Percentiles rank a stretch among this genome's conserved stretches.
Evolutionary conservation across 2,888 invertebrate genomes (phyloP).

Genomic region (Troides oblongomaculatus): DNA sequence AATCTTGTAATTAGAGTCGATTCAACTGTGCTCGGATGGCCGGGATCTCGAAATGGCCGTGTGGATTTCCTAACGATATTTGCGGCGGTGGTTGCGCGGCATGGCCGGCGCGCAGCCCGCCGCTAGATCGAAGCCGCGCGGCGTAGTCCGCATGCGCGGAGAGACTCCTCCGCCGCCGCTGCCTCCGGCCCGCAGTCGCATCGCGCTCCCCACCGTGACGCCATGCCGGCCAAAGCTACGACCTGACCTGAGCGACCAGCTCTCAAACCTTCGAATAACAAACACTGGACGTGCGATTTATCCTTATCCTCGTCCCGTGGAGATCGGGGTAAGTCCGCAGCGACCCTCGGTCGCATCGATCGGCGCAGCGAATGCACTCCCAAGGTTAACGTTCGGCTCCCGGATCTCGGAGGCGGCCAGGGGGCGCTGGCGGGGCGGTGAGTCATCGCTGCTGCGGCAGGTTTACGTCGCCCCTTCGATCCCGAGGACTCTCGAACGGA

Average conservation of each 20-base stretch:
- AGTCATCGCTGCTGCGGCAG: constrained; percentile 75
- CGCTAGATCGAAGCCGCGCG: constrained; percentile 72
- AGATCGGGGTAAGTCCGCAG: constrained; percentile 68
- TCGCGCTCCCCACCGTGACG: constrained; percentile 67
- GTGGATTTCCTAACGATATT: constrained; percentile 65
- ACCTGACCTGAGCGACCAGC: constrained; percentile 70
- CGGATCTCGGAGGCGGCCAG: constrained; percentile 54
- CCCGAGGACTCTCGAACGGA: constrained; percentile 52
- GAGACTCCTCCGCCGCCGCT: constrained; percentile 53
- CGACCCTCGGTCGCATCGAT: constrained; percentile 39
- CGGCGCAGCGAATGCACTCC: constrained; percentile 48
- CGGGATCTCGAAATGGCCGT: constrained; percentile 54
- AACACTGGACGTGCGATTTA: constrained; percentile 48
- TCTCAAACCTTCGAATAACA: constrained; percentile 59
- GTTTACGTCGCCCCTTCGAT: constrained; percentile 75
- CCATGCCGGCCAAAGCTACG: constrained; percentile 70
- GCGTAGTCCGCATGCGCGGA: constrained; percentile 58
- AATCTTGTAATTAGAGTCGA: constrained; percentile 46
- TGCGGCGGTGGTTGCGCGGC: constrained; percentile 67
- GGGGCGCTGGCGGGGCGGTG: constrained; percentile 72
- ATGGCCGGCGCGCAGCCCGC: constrained; percentile 48
- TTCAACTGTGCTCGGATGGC: constrained; percentile 48
- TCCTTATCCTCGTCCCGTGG: constrained; percentile 49
- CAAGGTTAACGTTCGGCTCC: constrained; percentile 57
- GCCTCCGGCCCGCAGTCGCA: constrained; percentile 68